These are phyloP conservation scores for Ochropacha duplaris DNA, from an alignment of 2,888 invertebrate species.

Conservation along the genomic window DNA sequence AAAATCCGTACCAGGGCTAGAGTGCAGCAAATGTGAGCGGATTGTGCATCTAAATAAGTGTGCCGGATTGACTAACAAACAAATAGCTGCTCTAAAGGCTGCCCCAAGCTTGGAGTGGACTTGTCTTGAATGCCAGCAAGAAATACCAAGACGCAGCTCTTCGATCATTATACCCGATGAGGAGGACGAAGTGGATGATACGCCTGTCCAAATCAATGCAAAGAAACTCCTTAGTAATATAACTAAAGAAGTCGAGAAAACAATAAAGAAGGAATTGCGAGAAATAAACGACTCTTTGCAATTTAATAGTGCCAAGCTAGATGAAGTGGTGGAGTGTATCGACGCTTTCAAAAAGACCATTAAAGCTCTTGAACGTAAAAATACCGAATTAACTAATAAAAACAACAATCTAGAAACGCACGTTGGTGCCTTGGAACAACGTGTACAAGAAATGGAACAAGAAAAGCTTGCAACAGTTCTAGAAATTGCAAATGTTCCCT, in stretches of 20 bases:
- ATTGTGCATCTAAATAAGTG: conserved; percentile 10
- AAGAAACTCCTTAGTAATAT: too few relatives aligned
- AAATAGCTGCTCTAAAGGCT: conserved; percentile 13
- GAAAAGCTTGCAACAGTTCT: neutral
- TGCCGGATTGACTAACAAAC: conserved; percentile 19
- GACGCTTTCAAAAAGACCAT: conserved; percentile 3
- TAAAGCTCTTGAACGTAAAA: neutral
- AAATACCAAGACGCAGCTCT: conserved; percentile 10
- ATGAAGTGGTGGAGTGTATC: conserved; percentile 4
- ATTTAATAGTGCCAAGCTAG: conserved; percentile 7
- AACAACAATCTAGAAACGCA: too few relatives aligned
- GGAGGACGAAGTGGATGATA: conserved; percentile 10
- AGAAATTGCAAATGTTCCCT: conserved; percentile 1
- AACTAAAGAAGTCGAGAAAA: too few relatives aligned
- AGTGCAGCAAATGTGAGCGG: too few relatives aligned
- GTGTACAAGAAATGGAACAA: too few relatives aligned
- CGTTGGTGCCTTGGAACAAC: too few relatives aligned
- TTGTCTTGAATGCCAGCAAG: conserved; percentile 16
- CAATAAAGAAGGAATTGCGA: too few relatives aligned
- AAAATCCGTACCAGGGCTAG: too few relatives aligned
- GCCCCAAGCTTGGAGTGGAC: conserved; percentile 19
- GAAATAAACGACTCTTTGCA: neutral
- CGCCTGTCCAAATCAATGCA: too few relatives aligned
- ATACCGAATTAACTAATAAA: conserved; percentile 5
- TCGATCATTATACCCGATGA: conserved; percentile 8